Base-by-base conservation (phyloP, 2,888 invertebrate species). In the Exocentrus adspersus region DNA sequence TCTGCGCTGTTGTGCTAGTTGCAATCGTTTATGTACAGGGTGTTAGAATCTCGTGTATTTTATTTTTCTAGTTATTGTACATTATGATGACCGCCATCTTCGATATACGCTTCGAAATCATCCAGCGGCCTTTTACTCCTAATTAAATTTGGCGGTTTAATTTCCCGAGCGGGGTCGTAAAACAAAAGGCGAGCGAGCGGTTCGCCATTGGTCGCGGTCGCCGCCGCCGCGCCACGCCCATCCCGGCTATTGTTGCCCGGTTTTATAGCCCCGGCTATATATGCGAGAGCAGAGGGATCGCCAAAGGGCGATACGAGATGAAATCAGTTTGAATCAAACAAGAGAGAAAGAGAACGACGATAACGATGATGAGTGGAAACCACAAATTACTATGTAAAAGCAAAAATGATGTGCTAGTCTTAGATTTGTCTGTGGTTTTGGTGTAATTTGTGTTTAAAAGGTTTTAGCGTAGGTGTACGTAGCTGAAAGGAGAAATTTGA, bases 111-210 rank as follows among this genome's bases (percentile, higher is more conserved):
- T 62, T n/a, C n/a, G n/a, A n/a, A n/a, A n/a, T n/a, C n/a, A n/a
- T n/a, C 63, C 70, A 64, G 37, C 37, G 12, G 61, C 65, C 65
- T 76, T 78, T 77, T 77, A 77, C 76, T 78, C 74, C 77, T 80
- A 80, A 81, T 81, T 81, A 80, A 80, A 80, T 81, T 81, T 78
- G 81, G 80, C 78, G 78, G 78, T 80, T 80, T 78, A 79, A 80
- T 79, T 79, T 78, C 75, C 71, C 73, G 64, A 71, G 24, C 37
- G 12, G 68, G 75, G 77, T 80, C 80, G 78, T 80, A 80, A 81
- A 79, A 79, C 75, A 75, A 75, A n/a, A 73, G 72, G 74, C 70
- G 73, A 69, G 69, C 65, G 67, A 76, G 77, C 77, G 76, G 76
- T 70, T 68, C 70, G 71, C 73, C 76, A 79, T 79, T 79, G 78